These are phyloP conservation scores for Ormyrus thymus DNA, from an alignment of 2,888 invertebrate genomes.

Conservation along the genomic window DNA sequence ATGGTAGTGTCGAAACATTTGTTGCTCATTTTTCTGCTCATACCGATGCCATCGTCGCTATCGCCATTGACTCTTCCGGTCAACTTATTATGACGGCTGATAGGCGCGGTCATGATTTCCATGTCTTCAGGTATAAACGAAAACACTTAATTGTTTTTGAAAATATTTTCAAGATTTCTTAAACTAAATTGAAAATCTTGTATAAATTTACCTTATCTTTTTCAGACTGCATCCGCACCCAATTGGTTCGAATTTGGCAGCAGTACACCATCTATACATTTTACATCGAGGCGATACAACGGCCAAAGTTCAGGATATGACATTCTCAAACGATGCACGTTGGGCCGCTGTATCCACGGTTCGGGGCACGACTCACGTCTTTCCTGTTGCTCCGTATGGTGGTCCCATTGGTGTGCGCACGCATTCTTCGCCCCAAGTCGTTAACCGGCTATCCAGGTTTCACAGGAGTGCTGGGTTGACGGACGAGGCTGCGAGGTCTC, in stretches of 20 bases:
- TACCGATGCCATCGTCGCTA: slow-evolving; percentile 89
- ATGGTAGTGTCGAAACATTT: slow-evolving; percentile 83
- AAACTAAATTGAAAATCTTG: no score
- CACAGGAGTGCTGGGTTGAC: slow-evolving; percentile 95
- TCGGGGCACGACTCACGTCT: slow-evolving; percentile 98
- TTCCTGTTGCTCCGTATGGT: slow-evolving; percentile 97
- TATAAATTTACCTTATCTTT: no score
- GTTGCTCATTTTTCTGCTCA: slow-evolving; percentile 93
- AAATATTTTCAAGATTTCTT: no score
- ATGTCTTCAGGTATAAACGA: slow-evolving; percentile 81
- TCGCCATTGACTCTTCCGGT: slow-evolving; percentile 94
- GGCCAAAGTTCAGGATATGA: slow-evolving; percentile 94
- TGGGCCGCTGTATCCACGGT: slow-evolving; percentile 98
- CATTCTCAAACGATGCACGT: slow-evolving; percentile 93
- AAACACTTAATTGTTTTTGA: no score
- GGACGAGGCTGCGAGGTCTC: slow-evolving; percentile 80
- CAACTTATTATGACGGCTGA: slow-evolving; percentile 93
- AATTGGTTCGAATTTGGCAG: slow-evolving; percentile 88
- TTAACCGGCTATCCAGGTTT: slow-evolving; percentile 95
- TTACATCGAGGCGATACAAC: slow-evolving; percentile 97
- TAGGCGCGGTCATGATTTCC: slow-evolving; percentile 94
- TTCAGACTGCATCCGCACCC: slow-evolving; percentile 92
- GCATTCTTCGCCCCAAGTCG: slow-evolving; percentile 94
- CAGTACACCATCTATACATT: slow-evolving; percentile 96
- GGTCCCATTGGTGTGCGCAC: slow-evolving; percentile 94